Conservation (phyloP, 1,140 invertebrate species). For the Atta texana region DNA sequence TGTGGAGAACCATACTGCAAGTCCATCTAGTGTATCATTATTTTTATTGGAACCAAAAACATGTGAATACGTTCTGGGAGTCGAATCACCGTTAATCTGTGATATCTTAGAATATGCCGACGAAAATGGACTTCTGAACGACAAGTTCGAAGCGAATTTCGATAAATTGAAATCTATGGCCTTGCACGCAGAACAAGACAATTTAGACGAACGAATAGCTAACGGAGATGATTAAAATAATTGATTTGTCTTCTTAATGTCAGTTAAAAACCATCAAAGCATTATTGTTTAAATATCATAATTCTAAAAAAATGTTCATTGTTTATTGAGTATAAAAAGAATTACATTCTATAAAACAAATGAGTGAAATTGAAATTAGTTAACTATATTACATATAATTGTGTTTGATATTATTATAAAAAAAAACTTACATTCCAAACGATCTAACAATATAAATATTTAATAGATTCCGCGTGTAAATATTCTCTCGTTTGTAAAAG, state of each 20-base stretch:
- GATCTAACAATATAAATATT: conserved; percentile 47
- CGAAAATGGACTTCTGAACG: conserved; percentile 89
- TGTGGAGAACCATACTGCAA: conserved; percentile 88
- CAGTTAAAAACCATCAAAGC: conserved; percentile 15
- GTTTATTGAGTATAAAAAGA: conserved; percentile 32
- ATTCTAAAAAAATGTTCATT: conserved; percentile 23
- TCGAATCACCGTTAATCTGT: conserved; percentile 96
- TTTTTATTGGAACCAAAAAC: conserved; percentile 96
- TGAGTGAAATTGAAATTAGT: conserved; percentile 13
- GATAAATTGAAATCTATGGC: conserved; percentile 81
- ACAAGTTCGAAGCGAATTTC: conserved; percentile 83
- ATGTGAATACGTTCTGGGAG: conserved; percentile 96
- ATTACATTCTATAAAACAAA: conserved; percentile 29
- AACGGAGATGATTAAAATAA: conserved; percentile 80
- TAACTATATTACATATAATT: conserved; percentile 19
- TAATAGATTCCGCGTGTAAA: neutral
- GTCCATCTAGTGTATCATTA: conserved; percentile 92
- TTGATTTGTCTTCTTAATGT: conserved; percentile 23
- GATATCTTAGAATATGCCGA: conserved; percentile 92
- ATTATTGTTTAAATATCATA: conserved; percentile 35
- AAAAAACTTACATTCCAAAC: conserved; percentile 37
- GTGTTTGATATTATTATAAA: neutral
- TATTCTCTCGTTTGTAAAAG: neutral
- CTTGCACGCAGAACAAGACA: conserved; percentile 74
- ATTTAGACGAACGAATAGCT: conserved; percentile 81